Conservation (phyloP, 1,140 invertebrate genomes). For the Drosophila guanche region DNA sequence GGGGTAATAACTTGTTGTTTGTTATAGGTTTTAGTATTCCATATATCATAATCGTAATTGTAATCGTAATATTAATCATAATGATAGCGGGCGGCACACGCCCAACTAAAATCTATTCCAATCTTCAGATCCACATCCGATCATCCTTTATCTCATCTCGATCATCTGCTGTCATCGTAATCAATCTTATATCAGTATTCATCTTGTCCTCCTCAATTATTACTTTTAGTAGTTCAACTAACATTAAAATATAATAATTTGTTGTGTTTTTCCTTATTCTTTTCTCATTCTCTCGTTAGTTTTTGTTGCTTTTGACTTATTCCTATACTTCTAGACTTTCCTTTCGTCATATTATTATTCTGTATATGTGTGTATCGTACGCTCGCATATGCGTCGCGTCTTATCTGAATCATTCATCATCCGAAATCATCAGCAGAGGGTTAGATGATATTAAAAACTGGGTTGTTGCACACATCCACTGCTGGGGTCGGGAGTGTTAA, state of each 20-base stretch:
- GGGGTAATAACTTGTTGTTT: conserved; percentile 71
- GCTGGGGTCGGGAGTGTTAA: too few species aligned
- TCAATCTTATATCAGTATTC: conserved; percentile 37
- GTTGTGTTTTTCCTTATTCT: conserved; percentile 47
- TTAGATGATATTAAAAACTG: conserved; percentile 33
- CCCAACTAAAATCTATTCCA: conserved; percentile 66
- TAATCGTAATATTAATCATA: conserved; percentile 66
- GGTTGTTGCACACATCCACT: conserved; percentile 31
- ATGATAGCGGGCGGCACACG: conserved; percentile 47
- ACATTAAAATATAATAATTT: conserved; percentile 80
- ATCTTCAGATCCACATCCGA: neutral
- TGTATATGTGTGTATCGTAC: conserved; percentile 34
- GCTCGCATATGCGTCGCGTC: conserved; percentile 8
- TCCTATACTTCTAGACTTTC: conserved; percentile 25
- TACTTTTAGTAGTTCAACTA: conserved; percentile 78
- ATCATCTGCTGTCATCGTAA: too few species aligned
- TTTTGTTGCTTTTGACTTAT: conserved; percentile 36
- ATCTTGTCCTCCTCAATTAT: conserved; percentile 26
- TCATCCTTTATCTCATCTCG: conserved; percentile 5
- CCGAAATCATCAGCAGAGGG: conserved; percentile 8
- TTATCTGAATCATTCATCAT: conserved; percentile 14
- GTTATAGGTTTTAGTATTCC: conserved; percentile 57
- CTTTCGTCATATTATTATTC: conserved; percentile 17
- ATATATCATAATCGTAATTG: conserved; percentile 61
- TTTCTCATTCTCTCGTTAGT: conserved; percentile 56